These are phyloP conservation scores for Trinorchestia longiramus DNA, from an alignment of 1,140 invertebrate species.

Conservation along the genomic window DNA sequence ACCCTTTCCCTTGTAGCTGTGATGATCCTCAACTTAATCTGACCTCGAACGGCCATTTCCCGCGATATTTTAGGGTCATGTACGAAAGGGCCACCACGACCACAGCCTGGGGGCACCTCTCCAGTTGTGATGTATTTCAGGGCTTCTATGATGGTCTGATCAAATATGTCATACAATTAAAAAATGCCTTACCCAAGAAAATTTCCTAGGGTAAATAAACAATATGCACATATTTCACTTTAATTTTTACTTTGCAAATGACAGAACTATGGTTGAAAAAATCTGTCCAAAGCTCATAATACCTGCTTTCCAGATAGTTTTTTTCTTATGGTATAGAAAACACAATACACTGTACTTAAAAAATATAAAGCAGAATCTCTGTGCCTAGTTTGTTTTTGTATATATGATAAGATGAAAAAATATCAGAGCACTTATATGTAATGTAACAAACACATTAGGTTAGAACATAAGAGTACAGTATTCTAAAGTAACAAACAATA, in stretches of 20 bases:
- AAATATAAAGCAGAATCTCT: too few species aligned
- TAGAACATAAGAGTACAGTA: too few species aligned
- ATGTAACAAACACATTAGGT: too few species aligned
- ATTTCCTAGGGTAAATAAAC: not conserved
- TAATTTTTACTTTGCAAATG: not conserved
- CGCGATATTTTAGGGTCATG: constrained; percentile 63
- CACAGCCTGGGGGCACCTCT: constrained; percentile 60
- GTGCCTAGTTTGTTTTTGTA: too few species aligned
- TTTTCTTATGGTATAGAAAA: too few species aligned
- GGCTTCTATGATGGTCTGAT: constrained; percentile 64
- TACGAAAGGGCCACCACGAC: constrained; percentile 58
- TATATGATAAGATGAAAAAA: too few species aligned
- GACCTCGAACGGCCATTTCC: constrained; percentile 58
- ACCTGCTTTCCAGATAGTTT: too few species aligned
- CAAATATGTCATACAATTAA: not conserved
- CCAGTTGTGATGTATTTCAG: constrained; percentile 64
- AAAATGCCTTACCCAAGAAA: not conserved
- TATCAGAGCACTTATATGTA: too few species aligned
- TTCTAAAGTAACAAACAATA: too few species aligned
- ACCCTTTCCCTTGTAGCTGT: constrained; percentile 52
- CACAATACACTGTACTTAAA: too few species aligned
- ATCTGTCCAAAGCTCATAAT: too few species aligned
- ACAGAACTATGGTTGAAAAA: too few species aligned
- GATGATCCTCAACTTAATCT: constrained; percentile 58
- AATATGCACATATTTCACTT: constrained; percentile 33